A percentile compares a stretch with the other conserved stretches of the same genome.
phyloP scores from a whole-genome alignment of 1,140 invertebrate genomes.

The Drusus annulatus region DNA sequence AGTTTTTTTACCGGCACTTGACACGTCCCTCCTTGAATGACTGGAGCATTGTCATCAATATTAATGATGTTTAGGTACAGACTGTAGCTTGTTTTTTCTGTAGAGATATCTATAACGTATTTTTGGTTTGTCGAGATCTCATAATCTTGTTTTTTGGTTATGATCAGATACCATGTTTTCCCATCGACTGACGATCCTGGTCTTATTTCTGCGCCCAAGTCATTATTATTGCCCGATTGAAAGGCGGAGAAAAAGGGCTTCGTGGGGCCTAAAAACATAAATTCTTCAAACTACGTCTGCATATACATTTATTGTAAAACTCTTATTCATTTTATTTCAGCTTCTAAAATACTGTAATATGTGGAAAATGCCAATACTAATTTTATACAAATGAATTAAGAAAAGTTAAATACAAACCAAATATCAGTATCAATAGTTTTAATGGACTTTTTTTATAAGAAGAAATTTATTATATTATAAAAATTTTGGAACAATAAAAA shows the following conservation, averaged over 20 bases:
- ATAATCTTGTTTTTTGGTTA: conserved; percentile 70
- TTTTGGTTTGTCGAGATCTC: conserved; percentile 65
- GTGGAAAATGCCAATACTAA: no score
- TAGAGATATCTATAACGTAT: conserved; percentile 63
- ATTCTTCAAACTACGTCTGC: no score
- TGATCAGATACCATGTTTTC: conserved; percentile 62
- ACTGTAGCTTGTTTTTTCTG: conserved; percentile 45
- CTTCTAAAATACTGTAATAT: no score
- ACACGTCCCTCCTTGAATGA: conserved; percentile 66
- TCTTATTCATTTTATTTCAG: no score
- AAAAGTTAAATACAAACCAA: no score
- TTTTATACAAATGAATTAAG: no score
- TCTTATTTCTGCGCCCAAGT: conserved; percentile 62
- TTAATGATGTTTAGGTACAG: conserved; percentile 67
- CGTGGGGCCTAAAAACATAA: no score
- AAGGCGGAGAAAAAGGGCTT: neutral
- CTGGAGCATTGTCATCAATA: conserved; percentile 71
- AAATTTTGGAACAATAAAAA: no score
- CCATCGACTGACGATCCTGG: conserved; percentile 47
- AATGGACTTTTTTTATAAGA: no score
- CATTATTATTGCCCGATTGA: conserved; percentile 59
- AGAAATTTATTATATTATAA: no score
- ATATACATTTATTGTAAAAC: no score
- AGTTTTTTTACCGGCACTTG: conserved; percentile 62
- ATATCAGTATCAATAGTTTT: no score